Evolutionary conservation across 2,888 invertebrate genomes (phyloP), one percentile per base, ranked within the genome.

Genomic region (Hipparchia semele): DNA sequence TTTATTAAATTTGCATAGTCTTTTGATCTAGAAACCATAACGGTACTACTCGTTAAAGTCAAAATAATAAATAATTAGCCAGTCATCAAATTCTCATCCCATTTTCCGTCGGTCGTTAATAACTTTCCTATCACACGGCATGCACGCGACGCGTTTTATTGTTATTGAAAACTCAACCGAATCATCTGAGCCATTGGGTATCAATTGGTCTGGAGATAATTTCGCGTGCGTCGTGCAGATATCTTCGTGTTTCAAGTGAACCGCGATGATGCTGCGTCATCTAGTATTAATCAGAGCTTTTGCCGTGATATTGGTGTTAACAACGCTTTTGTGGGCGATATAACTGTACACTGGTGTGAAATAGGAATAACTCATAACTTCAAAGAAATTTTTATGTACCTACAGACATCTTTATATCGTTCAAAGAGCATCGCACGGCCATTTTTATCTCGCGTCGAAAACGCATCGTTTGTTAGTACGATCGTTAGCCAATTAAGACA

Each of bases 111-210:
- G 23, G 8, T 49, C 69, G 69, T 51, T 69, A 53, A 69, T 54
- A 60, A 69, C 69, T 69, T 69, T 69, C 69, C 61, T 69, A 53
- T 69, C 69, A 8, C 7, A 53, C 69, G 54, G 39, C 61, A 54
- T 64, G 65, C 70, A 71, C 73, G 64, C 13, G 39, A 69, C 10
- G 72, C 53, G 53, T 60, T 59, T 10, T 65, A 71, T 68, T 68
- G 62, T 65, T 75, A 53, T 76, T 13, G 54, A 49, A 73, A 73
- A 76, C 75, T 59, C 62, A 64, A 74, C 73, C 73, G 71, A 77
- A 77, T 78, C 74, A 74, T 77, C 73, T 78, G 70, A 71, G 45
- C 70, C 76, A 77, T 76, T 68, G 76, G 75, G 76, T 74, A 73
- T 66, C 65, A 71, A 74, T 77, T 76, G 71, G 71, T 65, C 46